Evolutionary conservation across 2,888 invertebrate species (phyloP).

Genomic region (Aradus depressus): DNA sequence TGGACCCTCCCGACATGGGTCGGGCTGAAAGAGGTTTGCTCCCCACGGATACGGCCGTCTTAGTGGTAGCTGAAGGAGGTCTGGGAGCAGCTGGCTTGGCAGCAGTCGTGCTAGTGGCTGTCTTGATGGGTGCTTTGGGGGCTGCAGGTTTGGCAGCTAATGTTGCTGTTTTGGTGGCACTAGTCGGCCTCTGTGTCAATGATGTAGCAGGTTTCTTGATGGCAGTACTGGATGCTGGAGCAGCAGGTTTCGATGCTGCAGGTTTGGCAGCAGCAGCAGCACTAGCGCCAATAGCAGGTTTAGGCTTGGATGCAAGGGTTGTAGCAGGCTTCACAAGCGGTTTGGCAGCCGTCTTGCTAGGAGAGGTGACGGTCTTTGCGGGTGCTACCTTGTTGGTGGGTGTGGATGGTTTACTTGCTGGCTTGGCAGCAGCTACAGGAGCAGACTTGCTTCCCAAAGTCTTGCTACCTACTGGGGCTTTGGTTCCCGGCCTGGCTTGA

Average conservation of each 20-base stretch:
- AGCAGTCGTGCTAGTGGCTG: background rate
- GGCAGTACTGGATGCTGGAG: slow-evolving; percentile 19
- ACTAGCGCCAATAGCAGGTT: slow-evolving; percentile 33
- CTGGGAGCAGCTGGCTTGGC: slow-evolving; percentile 6
- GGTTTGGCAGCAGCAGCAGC: slow-evolving; percentile 36
- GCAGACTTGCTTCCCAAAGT: slow-evolving; percentile 6
- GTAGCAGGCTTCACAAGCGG: slow-evolving; percentile 20
- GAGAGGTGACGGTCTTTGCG: too few relatives aligned
- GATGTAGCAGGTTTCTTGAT: too few relatives aligned
- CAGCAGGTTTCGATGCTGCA: slow-evolving; percentile 33
- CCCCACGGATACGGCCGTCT: slow-evolving; percentile 9
- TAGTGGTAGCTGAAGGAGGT: slow-evolving; percentile 8
- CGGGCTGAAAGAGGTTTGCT: slow-evolving; percentile 14
- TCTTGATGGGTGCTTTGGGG: background rate
- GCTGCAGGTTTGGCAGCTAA: slow-evolving; percentile 5
- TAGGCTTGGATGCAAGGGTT: slow-evolving; percentile 8
- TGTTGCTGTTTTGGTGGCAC: background rate
- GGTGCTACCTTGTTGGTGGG: too few relatives aligned
- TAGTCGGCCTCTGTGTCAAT: too few relatives aligned
- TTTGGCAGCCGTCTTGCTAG: slow-evolving; percentile 8
- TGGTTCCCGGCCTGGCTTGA: too few relatives aligned
- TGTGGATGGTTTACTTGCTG: slow-evolving; percentile 11
- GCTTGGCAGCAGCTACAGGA: slow-evolving; percentile 1
- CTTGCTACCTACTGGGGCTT: too few relatives aligned
- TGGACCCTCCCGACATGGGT: slow-evolving; percentile 3